Conservation (phyloP, 2,797 vertebrate species). For the Emys orbicularis region DNA sequence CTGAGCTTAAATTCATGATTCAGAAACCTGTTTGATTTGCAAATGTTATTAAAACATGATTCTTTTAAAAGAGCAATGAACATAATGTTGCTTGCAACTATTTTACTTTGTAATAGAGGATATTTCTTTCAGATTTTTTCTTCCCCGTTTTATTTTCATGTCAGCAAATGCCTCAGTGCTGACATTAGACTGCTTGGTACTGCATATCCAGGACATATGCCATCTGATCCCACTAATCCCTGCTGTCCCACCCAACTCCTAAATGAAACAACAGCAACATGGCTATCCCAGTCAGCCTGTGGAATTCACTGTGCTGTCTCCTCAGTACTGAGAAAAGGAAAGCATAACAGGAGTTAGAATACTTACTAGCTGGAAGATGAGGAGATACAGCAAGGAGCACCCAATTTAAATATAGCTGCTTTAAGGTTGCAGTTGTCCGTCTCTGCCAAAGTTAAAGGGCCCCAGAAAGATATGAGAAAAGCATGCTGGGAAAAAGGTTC, state of each 20-base stretch:
- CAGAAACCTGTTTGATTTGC: slow-evolving; percentile 24
- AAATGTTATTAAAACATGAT: neutral
- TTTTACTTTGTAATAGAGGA: slow-evolving; percentile 22
- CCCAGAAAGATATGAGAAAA: neutral
- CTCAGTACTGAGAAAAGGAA: slow-evolving; percentile 27
- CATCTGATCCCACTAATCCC: neutral
- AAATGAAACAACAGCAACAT: neutral
- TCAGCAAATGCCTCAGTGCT: neutral
- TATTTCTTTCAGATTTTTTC: neutral
- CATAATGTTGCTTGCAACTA: neutral
- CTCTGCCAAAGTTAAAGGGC: neutral
- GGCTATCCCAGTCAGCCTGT: slow-evolving; percentile 38
- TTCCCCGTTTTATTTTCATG: neutral
- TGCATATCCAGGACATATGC: slow-evolving; percentile 9
- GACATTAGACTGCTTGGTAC: neutral
- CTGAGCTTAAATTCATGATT: neutral
- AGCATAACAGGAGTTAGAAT: neutral
- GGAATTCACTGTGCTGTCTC: slow-evolving; percentile 29
- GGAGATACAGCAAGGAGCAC: neutral
- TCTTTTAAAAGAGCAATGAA: neutral
- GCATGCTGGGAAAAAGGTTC: neutral
- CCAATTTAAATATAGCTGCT: slow-evolving; percentile 30
- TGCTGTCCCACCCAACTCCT: slow-evolving; percentile 21
- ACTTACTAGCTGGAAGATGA: neutral
- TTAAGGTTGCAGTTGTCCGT: neutral